These are phyloP conservation scores for Nycteola revayana DNA, from an alignment of 2,888 invertebrate genomes.

Conservation along the genomic window DNA sequence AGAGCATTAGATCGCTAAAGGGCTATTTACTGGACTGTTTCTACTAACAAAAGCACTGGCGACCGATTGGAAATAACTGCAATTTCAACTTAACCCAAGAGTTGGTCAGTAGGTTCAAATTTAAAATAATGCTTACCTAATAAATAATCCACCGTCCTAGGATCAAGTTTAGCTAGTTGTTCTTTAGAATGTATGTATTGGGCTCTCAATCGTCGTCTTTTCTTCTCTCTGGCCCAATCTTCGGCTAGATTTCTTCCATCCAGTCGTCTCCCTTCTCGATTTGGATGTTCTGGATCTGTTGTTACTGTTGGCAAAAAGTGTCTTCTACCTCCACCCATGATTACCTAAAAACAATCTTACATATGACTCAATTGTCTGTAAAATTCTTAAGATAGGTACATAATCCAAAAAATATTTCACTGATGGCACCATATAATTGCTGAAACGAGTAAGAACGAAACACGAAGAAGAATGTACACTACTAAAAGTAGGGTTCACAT, in stretches of 20 bases:
- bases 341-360: no score
- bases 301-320: slow-evolving; percentile 89
- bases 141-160: slow-evolving; percentile 86
- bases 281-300: slow-evolving; percentile 85
- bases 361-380: no score
- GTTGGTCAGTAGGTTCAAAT: background rate
- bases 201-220: slow-evolving; percentile 84
- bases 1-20: slow-evolving; percentile 4
- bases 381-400: no score
- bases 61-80: background rate
- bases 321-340: slow-evolving; percentile 89
- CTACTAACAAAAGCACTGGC: no score
- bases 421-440: no score
- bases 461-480: no score
- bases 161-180: slow-evolving; percentile 86
- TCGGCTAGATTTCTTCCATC: slow-evolving; percentile 91
- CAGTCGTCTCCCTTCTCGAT: slow-evolving; percentile 86
- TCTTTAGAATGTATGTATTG: slow-evolving; percentile 89
- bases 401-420: no score
- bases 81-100: no score
- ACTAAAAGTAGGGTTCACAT: no score
- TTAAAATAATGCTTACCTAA: slow-evolving; percentile 82
- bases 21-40: slow-evolving; percentile 8
- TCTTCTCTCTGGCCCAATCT: slow-evolving; percentile 90
- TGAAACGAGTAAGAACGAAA: no score